Percentiles rank a stretch among this genome's conserved stretches.
Evolutionary conservation across 1,140 invertebrate genomes (phyloP).

Genomic region (Cataglyphis hispanica): DNA sequence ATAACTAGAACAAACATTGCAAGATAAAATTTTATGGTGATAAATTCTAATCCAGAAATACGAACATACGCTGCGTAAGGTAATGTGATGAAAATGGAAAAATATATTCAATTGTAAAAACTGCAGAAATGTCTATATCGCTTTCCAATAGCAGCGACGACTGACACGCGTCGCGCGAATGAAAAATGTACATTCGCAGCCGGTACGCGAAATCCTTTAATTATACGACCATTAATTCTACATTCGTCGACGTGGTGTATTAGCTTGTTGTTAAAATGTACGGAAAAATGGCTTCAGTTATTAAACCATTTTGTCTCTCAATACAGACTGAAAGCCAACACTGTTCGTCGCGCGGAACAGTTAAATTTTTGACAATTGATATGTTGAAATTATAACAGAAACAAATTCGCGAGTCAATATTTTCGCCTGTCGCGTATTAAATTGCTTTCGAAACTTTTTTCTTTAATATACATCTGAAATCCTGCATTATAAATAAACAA

Average conservation of each 20-base stretch:
- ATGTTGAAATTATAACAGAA: neutral
- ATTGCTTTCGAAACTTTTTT: neutral
- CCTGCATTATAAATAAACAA: neutral
- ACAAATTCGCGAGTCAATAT: conserved; percentile 17
- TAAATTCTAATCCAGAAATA: conserved; percentile 24
- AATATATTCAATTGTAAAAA: conserved; percentile 63
- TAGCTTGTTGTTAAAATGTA: conserved; percentile 61
- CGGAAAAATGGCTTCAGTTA: conserved; percentile 57
- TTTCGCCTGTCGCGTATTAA: neutral
- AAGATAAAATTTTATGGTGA: neutral
- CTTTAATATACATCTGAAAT: neutral
- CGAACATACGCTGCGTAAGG: neutral
- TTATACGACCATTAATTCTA: conserved; percentile 52
- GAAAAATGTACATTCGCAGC: conserved; percentile 60
- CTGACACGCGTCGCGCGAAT: conserved; percentile 48
- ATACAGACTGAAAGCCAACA: conserved; percentile 20
- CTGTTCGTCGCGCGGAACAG: neutral
- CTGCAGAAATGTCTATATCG: conserved; percentile 65
- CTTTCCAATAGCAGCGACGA: conserved; percentile 71
- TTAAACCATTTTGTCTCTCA: conserved; percentile 54
- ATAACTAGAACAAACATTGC: neutral
- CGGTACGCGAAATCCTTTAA: conserved; percentile 43
- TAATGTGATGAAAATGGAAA: conserved; percentile 23
- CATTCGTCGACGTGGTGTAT: conserved; percentile 48
- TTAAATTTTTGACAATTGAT: conserved; percentile 22